Percentiles rank a stretch among this genome's conserved stretches.
These are phyloP conservation scores for Drosophila carrolli DNA, from an alignment of 1,140 invertebrate species.

Conservation along the genomic window DNA sequence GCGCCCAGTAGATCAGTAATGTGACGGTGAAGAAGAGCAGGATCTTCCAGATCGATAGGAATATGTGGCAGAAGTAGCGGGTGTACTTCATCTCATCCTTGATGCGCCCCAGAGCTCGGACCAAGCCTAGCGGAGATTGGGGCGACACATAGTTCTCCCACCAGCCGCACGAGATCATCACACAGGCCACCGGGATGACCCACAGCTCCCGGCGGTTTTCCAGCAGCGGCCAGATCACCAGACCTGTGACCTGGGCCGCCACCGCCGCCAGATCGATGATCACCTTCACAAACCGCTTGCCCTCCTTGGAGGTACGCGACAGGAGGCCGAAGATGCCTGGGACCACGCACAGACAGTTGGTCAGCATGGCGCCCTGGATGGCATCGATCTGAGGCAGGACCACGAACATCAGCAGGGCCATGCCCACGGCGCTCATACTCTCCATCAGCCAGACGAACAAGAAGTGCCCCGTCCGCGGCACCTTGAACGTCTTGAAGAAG, in stretches of 20 bases:
- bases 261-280: constrained; percentile 93
- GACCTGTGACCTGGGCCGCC: constrained; percentile 93
- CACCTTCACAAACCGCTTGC: constrained; percentile 91
- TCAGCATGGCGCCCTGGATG: constrained; percentile 96
- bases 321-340: constrained; percentile 90
- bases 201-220: constrained; percentile 90
- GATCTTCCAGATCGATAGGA: constrained; percentile 95
- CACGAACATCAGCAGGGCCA: constrained; percentile 93
- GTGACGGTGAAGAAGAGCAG: constrained; percentile 91
- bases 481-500: constrained; percentile 93
- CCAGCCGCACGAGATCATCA: constrained; percentile 96
- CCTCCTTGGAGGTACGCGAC: constrained; percentile 92
- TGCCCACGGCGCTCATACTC: constrained; percentile 93
- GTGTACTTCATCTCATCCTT: constrained; percentile 92
- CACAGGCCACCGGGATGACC: constrained; percentile 92
- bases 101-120: constrained; percentile 91
- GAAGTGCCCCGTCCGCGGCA: constrained; percentile 78
- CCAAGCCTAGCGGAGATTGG: constrained; percentile 91
- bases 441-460: constrained; percentile 91
- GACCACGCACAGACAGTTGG: constrained; percentile 96
- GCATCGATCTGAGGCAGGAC: constrained; percentile 96
- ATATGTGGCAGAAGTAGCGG: constrained; percentile 95
- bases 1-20: constrained; percentile 90
- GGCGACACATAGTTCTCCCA: constrained; percentile 98
- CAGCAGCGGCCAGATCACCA: constrained; percentile 94